Evolutionary conservation across 1,140 invertebrate genomes (phyloP), one percentile per base, ranked within the genome.

Genomic region (Sweltsa coloradensis): DNA sequence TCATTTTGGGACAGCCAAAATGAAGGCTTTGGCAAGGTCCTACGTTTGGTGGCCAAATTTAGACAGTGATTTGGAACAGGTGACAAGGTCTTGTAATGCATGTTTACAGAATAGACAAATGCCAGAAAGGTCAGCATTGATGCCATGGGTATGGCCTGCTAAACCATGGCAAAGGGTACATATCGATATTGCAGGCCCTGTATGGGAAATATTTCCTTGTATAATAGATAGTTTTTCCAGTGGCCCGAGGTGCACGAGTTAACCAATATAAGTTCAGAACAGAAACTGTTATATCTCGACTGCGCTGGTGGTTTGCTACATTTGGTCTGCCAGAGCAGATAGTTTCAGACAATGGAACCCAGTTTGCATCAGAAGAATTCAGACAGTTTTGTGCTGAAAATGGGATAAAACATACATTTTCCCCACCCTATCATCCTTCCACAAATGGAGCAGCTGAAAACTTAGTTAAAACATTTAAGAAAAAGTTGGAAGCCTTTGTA

Each of bases 341-440:
- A 11, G 60, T 65, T 6, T 57, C 57, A 21, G 63, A 67, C 47
- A 65, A 65, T 55, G 65, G 60, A 18, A 58, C 57, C 21, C 53
- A 55, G 13, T 66, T 67, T 45, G 60, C 51, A n/a, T 63, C 60
- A 16, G 50, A 54, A 18, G 55, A 61, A 40, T 65, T 66, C 44
- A 53, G 55, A 45, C 18, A 37, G 7, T 64, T 63, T 51, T 55
- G 52, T 1, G 6, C 41, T 6, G 24, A 21, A 13, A 55, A 55
- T 23, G 37, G 40, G 0, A 44, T 54, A 11, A 36, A 37, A 23
- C 39, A 53, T 52, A 19, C 48, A 50, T 51, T 53, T n/a, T 51
- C 49, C 3, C 51, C 55, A 4, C 50, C 49, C 41, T 45, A 44
- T 16, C 51, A 56, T 22, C 51, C 49, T 18, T 36, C 51, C 0